Evolutionary conservation across 1,140 invertebrate genomes (phyloP).

Genomic region (Zaprionus ornatus): DNA sequence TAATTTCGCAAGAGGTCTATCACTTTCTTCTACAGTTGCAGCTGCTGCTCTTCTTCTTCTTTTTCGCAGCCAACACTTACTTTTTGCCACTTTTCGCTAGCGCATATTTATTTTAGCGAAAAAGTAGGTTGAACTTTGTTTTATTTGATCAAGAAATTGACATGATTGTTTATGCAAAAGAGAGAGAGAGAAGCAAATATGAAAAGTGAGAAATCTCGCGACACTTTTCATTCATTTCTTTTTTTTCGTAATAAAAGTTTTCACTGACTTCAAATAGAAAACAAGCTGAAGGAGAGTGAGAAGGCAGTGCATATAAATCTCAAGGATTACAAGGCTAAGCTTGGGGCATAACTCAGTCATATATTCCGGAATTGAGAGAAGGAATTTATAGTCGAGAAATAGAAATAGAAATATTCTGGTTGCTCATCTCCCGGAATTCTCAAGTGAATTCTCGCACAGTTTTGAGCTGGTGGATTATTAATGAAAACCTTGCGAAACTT

Average conservation of each 20-base stretch:
- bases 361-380: not conserved
- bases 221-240: conserved; percentile 36
- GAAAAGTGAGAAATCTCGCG: conserved; percentile 28
- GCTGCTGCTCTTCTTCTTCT: conserved; percentile 1
- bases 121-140: conserved; percentile 67
- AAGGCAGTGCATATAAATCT: conserved; percentile 19
- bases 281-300: not conserved
- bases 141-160: conserved; percentile 78
- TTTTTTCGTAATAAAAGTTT: conserved; percentile 51
- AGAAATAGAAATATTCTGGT: not conserved
- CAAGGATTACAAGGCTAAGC: conserved; percentile 32
- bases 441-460: not conserved
- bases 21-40: conserved; percentile 48
- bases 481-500: conserved; percentile 33
- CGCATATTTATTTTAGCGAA: conserved; percentile 48
- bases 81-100: conserved; percentile 53
- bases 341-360: conserved; percentile 2
- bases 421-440: not conserved
- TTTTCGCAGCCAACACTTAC: conserved; percentile 28
- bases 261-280: conserved; percentile 41
- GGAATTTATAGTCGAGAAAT: not conserved
- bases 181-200: conserved; percentile 42
- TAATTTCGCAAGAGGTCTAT: conserved; percentile 67
- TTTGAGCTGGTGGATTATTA: conserved; percentile 40
- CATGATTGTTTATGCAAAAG: conserved; percentile 73